A percentile compares a stretch with the other conserved stretches of the same genome.
Evolutionary conservation across 2,113 vertebrate species (phyloP).

Genomic region (Sterrhoptilus dennistouni): DNA sequence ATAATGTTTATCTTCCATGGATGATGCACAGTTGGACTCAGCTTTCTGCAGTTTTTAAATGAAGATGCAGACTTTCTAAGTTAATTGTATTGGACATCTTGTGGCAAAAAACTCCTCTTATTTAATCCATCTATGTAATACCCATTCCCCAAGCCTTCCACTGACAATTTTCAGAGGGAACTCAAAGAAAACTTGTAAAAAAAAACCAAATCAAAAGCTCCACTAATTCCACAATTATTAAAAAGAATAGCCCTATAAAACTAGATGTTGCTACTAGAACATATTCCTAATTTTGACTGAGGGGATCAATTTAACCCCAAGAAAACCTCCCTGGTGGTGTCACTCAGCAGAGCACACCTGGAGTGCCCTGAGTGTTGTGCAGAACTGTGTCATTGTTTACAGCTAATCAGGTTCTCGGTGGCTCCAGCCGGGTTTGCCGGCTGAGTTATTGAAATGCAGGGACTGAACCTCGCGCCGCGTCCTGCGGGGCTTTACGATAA

Average conservation of each 20-base stretch:
- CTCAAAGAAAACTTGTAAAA: neutral
- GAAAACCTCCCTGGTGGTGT: neutral
- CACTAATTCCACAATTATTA: neutral
- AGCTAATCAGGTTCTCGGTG: constrained; percentile 10
- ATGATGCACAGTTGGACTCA: neutral
- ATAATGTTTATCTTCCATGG: neutral
- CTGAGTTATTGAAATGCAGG: constrained; percentile 1
- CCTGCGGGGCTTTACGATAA: constrained; percentile 15
- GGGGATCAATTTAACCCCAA: neutral
- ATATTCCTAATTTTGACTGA: neutral
- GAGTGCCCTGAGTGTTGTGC: neutral
- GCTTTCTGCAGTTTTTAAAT: neutral
- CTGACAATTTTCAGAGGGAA: neutral
- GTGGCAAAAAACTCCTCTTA: neutral
- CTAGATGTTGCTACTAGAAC: neutral
- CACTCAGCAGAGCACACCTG: constrained; percentile 19
- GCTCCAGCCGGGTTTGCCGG: neutral
- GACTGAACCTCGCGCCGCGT: neutral
- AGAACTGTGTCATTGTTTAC: neutral
- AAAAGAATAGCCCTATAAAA: neutral
- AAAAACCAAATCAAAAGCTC: neutral
- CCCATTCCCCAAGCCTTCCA: neutral
- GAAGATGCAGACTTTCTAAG: neutral
- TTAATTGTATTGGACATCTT: neutral
- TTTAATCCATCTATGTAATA: neutral